phyloP scores from a whole-genome alignment of 2,113 vertebrate genomes.

The Atrichornis clamosus region DNA sequence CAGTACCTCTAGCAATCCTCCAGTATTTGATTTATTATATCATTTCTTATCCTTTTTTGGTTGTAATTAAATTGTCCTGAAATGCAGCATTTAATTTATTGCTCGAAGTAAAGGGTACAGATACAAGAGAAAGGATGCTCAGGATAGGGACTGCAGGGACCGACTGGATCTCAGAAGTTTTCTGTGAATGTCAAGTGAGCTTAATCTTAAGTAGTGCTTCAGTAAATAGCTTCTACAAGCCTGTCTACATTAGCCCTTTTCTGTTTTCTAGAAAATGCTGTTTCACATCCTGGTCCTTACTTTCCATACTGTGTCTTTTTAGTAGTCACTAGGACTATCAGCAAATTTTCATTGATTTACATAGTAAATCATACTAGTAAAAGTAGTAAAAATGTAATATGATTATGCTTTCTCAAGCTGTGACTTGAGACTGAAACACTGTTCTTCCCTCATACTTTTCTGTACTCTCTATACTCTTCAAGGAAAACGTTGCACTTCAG shows the following conservation, averaged over 20 bases:
- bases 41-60: neutral
- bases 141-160: neutral
- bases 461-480: neutral
- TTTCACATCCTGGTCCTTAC: neutral
- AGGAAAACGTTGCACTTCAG: neutral
- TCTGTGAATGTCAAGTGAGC: neutral
- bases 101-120: neutral
- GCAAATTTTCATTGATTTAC: neutral
- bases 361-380: neutral
- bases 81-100: neutral
- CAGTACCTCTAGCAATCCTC: neutral
- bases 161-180: neutral
- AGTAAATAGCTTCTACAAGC: neutral
- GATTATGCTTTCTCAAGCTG: neutral
- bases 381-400: neutral
- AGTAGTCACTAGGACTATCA: neutral
- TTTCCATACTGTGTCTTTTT: neutral
- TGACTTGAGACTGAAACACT: neutral
- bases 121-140: neutral
- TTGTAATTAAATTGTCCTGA: neutral
- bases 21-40: neutral
- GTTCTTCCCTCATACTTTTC: neutral
- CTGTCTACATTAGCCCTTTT: neutral
- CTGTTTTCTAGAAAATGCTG: neutral
- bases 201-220: neutral